Conservation (phyloP, 2,797 vertebrate genomes). For the Takifugu rubripes region DNA sequence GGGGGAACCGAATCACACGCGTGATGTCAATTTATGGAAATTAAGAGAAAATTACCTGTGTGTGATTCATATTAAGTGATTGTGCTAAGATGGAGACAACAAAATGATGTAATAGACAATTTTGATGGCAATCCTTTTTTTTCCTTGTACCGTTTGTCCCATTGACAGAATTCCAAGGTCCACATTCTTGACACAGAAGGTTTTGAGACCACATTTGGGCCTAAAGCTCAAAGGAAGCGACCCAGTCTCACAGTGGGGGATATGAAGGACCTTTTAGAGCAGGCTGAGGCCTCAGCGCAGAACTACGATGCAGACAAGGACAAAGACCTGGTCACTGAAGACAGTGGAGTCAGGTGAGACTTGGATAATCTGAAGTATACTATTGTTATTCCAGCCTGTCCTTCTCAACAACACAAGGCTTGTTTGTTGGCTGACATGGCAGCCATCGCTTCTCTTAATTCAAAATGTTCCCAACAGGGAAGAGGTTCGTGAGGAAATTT, state of each 20-base stretch:
- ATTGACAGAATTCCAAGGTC: slow-evolving; percentile 86
- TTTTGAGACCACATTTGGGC: slow-evolving; percentile 93
- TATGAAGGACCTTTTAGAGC: slow-evolving; percentile 83
- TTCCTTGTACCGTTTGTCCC: background rate
- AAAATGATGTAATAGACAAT: no score
- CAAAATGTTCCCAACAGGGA: slow-evolving; percentile 69
- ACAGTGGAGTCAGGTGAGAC: slow-evolving; percentile 88
- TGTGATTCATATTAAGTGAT: no score
- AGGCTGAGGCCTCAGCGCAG: slow-evolving; percentile 78
- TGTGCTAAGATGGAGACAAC: no score
- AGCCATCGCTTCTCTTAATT: background rate
- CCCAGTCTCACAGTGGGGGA: slow-evolving; percentile 86
- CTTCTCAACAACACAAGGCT: no score
- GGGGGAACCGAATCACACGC: no score
- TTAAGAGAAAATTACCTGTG: no score
- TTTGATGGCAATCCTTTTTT: background rate
- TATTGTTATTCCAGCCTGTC: background rate
- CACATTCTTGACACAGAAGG: slow-evolving; percentile 97
- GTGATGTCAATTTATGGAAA: no score
- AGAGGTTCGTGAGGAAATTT: slow-evolving; percentile 92
- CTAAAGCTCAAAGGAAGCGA: slow-evolving; percentile 91
- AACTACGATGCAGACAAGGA: slow-evolving; percentile 84
- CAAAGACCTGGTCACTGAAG: slow-evolving; percentile 86
- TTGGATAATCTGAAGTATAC: no score
- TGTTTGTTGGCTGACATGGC: no score